Percentiles rank a stretch among this genome's conserved stretches.
These are phyloP conservation scores for Enoplosus armatus DNA, from an alignment of 2,797 vertebrate species.

Conservation along the genomic window DNA sequence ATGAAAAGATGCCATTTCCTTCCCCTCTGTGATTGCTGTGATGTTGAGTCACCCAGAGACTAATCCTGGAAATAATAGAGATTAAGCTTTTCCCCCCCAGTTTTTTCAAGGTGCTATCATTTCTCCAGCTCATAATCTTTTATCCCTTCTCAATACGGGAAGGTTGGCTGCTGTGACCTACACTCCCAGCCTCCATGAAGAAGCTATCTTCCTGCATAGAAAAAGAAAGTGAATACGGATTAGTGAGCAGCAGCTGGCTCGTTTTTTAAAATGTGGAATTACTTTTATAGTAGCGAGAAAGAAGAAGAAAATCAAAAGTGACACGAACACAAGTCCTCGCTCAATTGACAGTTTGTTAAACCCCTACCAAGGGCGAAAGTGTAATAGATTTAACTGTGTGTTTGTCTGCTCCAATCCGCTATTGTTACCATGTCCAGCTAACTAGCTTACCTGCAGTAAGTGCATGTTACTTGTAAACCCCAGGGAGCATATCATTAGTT, in stretches of 20 bases:
- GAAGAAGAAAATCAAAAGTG: constrained; percentile 24
- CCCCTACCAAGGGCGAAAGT: not conserved
- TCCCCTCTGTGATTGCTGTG: constrained; percentile 64
- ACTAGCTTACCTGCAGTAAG: not conserved
- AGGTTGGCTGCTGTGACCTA: constrained; percentile 67
- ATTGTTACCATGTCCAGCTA: not conserved
- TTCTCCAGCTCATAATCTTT: constrained; percentile 73
- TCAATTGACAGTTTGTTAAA: constrained; percentile 8
- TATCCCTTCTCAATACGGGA: constrained; percentile 62
- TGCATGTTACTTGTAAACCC: not conserved
- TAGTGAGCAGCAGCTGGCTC: constrained; percentile 35
- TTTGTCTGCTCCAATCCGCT: not conserved
- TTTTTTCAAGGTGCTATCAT: constrained; percentile 66
- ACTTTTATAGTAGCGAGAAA: constrained; percentile 34
- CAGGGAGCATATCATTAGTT: not conserved
- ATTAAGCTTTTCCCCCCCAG: constrained; percentile 68
- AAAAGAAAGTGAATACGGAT: constrained; percentile 55
- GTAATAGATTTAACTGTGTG: constrained; percentile 3
- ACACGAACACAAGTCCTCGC: not conserved
- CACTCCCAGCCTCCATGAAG: constrained; percentile 48
- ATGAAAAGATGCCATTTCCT: constrained; percentile 71
- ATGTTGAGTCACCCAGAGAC: constrained; percentile 78
- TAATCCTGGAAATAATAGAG: constrained; percentile 81
- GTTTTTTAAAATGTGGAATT: constrained; percentile 53
- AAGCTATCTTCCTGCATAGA: constrained; percentile 36